Evolutionary conservation across 2,113 vertebrate species (phyloP).

Genomic region (Malurus alboscapulatus): DNA sequence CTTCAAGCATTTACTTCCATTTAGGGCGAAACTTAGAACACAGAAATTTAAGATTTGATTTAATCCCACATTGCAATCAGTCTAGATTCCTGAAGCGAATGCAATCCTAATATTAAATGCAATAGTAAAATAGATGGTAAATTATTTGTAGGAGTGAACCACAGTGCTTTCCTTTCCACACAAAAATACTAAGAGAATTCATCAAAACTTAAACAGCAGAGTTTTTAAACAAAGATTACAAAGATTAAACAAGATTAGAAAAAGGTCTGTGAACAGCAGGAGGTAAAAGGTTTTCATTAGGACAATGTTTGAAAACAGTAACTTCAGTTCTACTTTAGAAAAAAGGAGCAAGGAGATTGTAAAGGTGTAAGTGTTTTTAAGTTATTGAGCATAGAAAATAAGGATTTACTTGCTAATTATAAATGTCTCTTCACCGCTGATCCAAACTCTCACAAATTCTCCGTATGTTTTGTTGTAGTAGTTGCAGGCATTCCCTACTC

Average conservation of each 20-base stretch:
- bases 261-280: neutral
- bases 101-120: neutral
- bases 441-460: conserved; percentile 91
- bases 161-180: neutral
- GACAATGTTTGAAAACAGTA: neutral
- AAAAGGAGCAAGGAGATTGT: neutral
- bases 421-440: conserved; percentile 90
- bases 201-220: neutral
- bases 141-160: neutral
- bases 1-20: neutral
- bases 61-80: neutral
- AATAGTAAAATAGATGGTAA: neutral
- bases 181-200: neutral
- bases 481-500: conserved; percentile 90
- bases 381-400: neutral
- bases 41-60: neutral
- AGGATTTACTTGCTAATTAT: conserved; percentile 89
- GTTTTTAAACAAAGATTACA: neutral
- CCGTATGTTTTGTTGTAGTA: conserved; percentile 94
- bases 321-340: neutral
- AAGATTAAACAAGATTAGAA: neutral
- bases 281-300: neutral
- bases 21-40: neutral
- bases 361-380: neutral
- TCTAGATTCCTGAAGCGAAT: neutral